A percentile compares a stretch with the other conserved stretches of the same genome.
phyloP scores from a whole-genome alignment of 2,888 invertebrate species.

The Leucophora obtusa region DNA sequence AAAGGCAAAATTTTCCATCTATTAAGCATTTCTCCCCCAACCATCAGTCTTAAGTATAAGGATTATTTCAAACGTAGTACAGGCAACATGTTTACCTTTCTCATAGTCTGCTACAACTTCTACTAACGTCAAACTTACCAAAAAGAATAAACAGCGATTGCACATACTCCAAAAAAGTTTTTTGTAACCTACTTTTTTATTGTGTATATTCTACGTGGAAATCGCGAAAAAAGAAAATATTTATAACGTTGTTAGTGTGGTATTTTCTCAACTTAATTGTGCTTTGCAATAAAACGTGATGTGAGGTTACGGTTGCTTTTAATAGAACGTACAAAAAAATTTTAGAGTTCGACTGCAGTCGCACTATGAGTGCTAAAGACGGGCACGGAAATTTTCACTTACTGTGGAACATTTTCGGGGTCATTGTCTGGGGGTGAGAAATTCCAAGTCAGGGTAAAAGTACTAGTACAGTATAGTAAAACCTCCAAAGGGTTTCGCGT shows the following conservation, averaged over 20 bases:
- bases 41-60: neutral
- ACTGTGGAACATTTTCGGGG: too few species aligned
- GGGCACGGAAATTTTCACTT: too few species aligned
- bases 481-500: too few species aligned
- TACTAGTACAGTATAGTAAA: too few species aligned
- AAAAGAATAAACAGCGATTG: neutral
- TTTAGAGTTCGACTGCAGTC: neutral
- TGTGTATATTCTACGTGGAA: conserved; percentile 25
- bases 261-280: conserved; percentile 39
- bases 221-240: conserved; percentile 1
- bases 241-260: conserved; percentile 35
- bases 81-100: neutral
- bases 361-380: too few species aligned
- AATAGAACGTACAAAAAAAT: neutral
- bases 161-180: conserved; percentile 9
- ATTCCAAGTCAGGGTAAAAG: too few species aligned
- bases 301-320: conserved; percentile 10
- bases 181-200: conserved; percentile 35
- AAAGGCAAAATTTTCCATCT: neutral
- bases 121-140: neutral
- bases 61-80: neutral
- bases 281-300: conserved; percentile 42
- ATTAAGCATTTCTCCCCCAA: neutral
- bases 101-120: neutral
- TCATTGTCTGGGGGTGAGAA: too few species aligned